phyloP scores from a whole-genome alignment of 2,797 vertebrate species.

The Cottoperca gobio region DNA sequence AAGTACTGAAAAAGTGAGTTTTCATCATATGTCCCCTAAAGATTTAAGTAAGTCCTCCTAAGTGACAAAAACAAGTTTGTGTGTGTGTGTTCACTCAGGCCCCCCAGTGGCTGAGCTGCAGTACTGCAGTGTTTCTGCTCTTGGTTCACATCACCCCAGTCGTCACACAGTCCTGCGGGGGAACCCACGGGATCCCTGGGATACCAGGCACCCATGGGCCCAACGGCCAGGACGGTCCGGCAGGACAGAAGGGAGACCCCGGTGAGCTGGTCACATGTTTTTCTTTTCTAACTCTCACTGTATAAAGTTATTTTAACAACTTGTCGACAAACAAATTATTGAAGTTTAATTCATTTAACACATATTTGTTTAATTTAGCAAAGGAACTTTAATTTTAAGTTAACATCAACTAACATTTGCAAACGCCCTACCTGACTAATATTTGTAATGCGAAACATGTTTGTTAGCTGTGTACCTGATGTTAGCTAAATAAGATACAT shows the following conservation, averaged over 20 bases:
- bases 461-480: too few relatives aligned
- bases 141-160: not conserved
- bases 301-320: not conserved
- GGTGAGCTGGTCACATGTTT: conserved; percentile 61
- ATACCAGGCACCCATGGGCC: conserved; percentile 67
- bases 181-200: conserved; percentile 59
- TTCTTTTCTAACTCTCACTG: not conserved
- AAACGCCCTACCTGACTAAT: too few relatives aligned
- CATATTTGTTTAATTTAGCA: too few relatives aligned
- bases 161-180: conserved; percentile 44
- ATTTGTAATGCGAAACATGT: too few relatives aligned
- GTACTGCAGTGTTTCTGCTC: conserved; percentile 59
- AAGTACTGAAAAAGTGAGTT: too few relatives aligned
- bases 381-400: too few relatives aligned
- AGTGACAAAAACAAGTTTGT: not conserved
- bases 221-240: conserved; percentile 55
- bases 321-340: too few relatives aligned
- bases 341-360: too few relatives aligned
- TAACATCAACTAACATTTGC: too few relatives aligned
- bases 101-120: conserved; percentile 56
- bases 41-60: not conserved
- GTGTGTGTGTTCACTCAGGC: conserved; percentile 48
- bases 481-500: too few relatives aligned
- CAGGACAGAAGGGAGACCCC: conserved; percentile 67
- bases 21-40: too few relatives aligned